Conservation (phyloP, 2,797 vertebrate genomes). For the Fringilla coelebs region DNA sequence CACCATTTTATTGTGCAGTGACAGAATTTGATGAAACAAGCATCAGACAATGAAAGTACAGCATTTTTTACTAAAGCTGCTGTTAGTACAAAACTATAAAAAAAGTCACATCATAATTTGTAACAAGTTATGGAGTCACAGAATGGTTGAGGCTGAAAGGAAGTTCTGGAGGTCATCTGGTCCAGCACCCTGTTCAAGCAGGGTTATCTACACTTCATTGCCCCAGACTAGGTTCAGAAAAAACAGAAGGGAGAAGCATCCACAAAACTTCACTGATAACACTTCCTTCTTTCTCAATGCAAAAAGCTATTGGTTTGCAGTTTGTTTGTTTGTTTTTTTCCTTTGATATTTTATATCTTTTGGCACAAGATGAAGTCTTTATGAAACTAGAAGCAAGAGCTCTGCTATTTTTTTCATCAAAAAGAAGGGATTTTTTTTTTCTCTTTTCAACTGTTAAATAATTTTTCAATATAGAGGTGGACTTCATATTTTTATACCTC, state of each 20-base stretch:
- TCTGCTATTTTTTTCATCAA: not conserved
- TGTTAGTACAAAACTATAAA: not conserved
- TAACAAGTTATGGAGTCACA: not conserved
- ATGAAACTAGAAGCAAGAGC: not conserved
- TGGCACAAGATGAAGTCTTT: not conserved
- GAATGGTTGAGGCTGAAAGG: not conserved
- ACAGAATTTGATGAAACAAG: not conserved
- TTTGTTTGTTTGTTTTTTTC: not conserved
- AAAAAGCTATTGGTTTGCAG: accelerated
- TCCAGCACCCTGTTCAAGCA: accelerated
- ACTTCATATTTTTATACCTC: not conserved
- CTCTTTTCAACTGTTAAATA: not conserved
- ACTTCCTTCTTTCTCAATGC: not conserved
- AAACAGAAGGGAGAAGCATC: not conserved
- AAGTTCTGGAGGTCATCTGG: not conserved
- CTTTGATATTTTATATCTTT: not conserved
- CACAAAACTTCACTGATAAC: not conserved
- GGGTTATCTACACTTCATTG: not conserved
- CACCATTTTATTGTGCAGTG: not conserved
- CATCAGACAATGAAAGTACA: not conserved
- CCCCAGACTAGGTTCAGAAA: not conserved
- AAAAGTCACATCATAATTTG: not conserved
- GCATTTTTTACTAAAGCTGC: not conserved
- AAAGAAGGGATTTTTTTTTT: accelerated
- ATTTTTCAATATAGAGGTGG: not conserved